These are phyloP conservation scores for Zygaena filipendulae DNA, from an alignment of 2,888 invertebrate genomes.

Conservation along the genomic window DNA sequence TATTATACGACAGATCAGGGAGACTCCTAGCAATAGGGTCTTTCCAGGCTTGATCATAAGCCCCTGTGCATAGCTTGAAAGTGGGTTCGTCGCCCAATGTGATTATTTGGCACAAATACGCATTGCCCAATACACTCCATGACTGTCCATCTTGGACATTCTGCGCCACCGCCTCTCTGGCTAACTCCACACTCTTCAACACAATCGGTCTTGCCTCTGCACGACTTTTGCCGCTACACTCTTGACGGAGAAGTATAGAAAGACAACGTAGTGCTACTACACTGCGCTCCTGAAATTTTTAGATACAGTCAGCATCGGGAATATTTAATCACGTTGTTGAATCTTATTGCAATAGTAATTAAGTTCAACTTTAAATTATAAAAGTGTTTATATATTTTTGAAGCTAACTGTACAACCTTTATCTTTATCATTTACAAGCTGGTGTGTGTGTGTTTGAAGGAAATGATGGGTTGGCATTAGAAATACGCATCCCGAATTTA, in stretches of 20 bases:
- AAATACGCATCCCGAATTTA: too few relatives aligned
- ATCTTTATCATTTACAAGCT: too few relatives aligned
- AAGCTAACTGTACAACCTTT: too few relatives aligned
- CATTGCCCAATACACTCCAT: conserved; percentile 88
- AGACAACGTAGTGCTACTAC: conserved; percentile 81
- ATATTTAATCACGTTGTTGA: conserved; percentile 7
- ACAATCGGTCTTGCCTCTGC: conserved; percentile 71
- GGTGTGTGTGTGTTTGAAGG: too few relatives aligned
- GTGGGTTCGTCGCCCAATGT: conserved; percentile 77
- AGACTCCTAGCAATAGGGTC: conserved; percentile 76
- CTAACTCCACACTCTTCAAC: conserved; percentile 77
- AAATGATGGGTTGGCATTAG: too few relatives aligned
- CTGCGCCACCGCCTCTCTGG: conserved; percentile 83
- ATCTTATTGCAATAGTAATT: too few relatives aligned
- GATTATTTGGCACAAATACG: conserved; percentile 85
- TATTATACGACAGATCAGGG: conserved; percentile 86
- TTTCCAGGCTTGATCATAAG: conserved; percentile 83
- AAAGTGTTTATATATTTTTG: too few relatives aligned
- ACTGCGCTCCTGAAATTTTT: conserved; percentile 71
- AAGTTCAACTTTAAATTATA: too few relatives aligned
- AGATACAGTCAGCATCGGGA: too few relatives aligned
- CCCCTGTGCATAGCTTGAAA: conserved; percentile 79
- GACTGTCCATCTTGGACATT: conserved; percentile 83
- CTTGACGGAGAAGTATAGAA: conserved; percentile 83
- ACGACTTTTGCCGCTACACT: conserved; percentile 39